phyloP scores from a whole-genome alignment of 2,888 invertebrate species.

The Chrysolina americana region DNA sequence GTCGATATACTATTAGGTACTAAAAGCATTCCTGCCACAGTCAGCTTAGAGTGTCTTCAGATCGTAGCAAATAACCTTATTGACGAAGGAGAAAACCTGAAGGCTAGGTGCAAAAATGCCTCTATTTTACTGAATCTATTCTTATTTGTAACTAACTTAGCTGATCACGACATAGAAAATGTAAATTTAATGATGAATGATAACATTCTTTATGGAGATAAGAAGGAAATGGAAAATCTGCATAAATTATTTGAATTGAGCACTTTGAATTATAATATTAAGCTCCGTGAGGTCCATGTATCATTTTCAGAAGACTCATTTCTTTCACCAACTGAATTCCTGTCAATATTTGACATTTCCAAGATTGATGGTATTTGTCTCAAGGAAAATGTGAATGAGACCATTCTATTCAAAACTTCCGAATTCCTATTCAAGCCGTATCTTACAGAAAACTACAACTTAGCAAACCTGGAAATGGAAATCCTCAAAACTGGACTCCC shows the following conservation, averaged over 20 bases:
- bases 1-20: slow-evolving; percentile 80
- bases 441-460: slow-evolving; percentile 57
- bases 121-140: slow-evolving; percentile 62
- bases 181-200: slow-evolving; percentile 54
- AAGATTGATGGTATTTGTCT: slow-evolving; percentile 66
- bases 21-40: slow-evolving; percentile 76
- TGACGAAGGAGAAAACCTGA: slow-evolving; percentile 58
- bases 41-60: slow-evolving; percentile 72
- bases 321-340: slow-evolving; percentile 73
- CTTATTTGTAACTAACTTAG: slow-evolving; percentile 46
- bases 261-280: slow-evolving; percentile 63
- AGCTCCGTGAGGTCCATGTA: slow-evolving; percentile 67
- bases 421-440: slow-evolving; percentile 64
- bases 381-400: slow-evolving; percentile 66
- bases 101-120: slow-evolving; percentile 62
- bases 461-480: slow-evolving; percentile 55
- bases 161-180: slow-evolving; percentile 56
- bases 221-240: slow-evolving; percentile 75
- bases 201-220: slow-evolving; percentile 66
- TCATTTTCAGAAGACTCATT: slow-evolving; percentile 72
- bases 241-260: slow-evolving; percentile 77
- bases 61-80: slow-evolving; percentile 67
- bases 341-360: slow-evolving; percentile 71
- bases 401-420: slow-evolving; percentile 66
- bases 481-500: slow-evolving; percentile 69